Percentiles rank a stretch among this genome's conserved stretches.
Conservation (phyloP, 2,113 vertebrate species). For the Eptesicus fuscus region DNA sequence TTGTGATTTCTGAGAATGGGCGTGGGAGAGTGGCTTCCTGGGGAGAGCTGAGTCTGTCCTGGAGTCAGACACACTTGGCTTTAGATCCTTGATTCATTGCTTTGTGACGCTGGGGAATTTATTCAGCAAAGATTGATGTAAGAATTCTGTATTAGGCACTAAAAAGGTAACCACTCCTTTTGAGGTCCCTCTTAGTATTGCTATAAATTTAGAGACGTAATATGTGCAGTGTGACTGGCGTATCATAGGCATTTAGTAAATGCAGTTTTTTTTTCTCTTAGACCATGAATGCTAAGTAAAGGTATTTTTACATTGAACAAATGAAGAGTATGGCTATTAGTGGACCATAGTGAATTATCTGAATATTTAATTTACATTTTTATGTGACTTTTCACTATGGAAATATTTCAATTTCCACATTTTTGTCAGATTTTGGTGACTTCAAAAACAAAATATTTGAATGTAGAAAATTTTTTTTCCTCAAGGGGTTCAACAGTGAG, state of each 20-base stretch:
- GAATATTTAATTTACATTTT: background rate
- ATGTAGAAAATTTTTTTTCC: background rate
- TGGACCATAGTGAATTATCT: background rate
- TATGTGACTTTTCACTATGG: background rate
- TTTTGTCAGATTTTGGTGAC: background rate
- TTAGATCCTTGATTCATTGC: background rate
- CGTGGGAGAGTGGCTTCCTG: rapidly evolving
- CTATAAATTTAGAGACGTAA: background rate
- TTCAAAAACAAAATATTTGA: background rate
- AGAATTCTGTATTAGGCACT: background rate
- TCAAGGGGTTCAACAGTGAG: background rate
- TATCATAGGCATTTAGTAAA: background rate
- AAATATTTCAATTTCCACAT: background rate
- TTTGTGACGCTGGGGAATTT: background rate
- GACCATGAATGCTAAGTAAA: background rate
- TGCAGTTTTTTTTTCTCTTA: background rate
- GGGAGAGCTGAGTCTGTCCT: background rate
- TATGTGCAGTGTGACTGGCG: rapidly evolving
- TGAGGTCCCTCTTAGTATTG: background rate
- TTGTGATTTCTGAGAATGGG: background rate
- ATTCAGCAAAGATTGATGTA: background rate
- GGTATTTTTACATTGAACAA: background rate
- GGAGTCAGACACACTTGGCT: background rate
- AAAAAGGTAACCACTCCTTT: background rate
- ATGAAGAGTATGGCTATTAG: background rate